A percentile compares a stretch with the other conserved stretches of the same genome.
phyloP scores from a whole-genome alignment of 2,113 vertebrate species.

The Ammodytes marinus region DNA sequence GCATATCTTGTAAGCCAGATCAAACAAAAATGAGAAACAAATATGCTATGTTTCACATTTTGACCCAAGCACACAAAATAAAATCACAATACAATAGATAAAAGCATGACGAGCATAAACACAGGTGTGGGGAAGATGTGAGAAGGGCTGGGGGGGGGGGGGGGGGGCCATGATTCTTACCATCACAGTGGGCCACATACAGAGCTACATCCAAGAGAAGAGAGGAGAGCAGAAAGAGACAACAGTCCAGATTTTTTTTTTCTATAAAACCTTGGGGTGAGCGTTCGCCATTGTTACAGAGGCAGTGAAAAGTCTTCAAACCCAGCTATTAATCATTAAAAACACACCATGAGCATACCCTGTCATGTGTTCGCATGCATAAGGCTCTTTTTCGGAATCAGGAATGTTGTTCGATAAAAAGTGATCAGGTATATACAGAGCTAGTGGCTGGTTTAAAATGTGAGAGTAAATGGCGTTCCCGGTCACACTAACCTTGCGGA shows the following conservation, averaged over 20 bases:
- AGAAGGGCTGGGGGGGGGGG: slow-evolving; percentile 6
- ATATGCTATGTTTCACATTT: slow-evolving; percentile 24
- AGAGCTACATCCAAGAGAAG: slow-evolving; percentile 81
- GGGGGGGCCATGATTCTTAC: slow-evolving; percentile 75
- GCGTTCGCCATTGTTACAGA: slow-evolving; percentile 1
- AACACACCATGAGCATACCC: slow-evolving; percentile 4
- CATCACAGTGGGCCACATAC: slow-evolving; percentile 90
- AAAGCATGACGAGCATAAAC: slow-evolving; percentile 38
- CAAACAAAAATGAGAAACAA: slow-evolving; percentile 42
- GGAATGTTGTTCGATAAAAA: background rate
- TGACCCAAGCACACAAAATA: slow-evolving; percentile 46
- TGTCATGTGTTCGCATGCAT: slow-evolving; percentile 17
- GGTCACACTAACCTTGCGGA: slow-evolving; percentile 89
- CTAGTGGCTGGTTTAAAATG: background rate
- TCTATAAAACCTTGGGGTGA: slow-evolving; percentile 35
- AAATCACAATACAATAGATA: slow-evolving; percentile 52
- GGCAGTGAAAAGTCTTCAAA: slow-evolving; percentile 5
- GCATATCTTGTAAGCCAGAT: slow-evolving; percentile 14
- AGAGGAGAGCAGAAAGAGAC: slow-evolving; percentile 76
- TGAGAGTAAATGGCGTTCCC: background rate
- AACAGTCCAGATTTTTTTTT: slow-evolving; percentile 70
- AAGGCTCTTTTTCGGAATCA: background rate
- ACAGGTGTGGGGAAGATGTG: slow-evolving; percentile 36
- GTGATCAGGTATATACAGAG: background rate
- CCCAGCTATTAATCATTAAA: background rate